These are phyloP conservation scores for Uromys caudimaculatus DNA, from an alignment of 2,797 vertebrate genomes.

Conservation along the genomic window DNA sequence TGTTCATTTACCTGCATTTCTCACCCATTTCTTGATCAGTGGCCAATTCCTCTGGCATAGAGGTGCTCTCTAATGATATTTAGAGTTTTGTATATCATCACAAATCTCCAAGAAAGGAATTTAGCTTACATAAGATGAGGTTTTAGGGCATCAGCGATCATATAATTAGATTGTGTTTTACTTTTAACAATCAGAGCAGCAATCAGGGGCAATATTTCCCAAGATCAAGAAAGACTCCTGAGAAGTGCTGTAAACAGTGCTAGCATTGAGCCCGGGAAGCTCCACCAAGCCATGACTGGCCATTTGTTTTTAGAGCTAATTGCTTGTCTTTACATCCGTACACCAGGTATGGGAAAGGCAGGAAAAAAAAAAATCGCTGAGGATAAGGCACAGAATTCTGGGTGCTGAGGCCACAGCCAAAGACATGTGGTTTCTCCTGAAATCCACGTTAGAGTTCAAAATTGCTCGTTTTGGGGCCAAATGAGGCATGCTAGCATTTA, in stretches of 20 bases:
- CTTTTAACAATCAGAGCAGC: neutral
- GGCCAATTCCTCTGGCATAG: neutral
- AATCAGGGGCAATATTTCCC: neutral
- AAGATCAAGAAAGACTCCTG: neutral
- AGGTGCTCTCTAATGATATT: neutral
- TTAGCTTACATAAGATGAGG: neutral
- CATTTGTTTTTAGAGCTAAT: neutral
- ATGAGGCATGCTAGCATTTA: neutral
- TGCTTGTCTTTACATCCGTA: fast-evolving
- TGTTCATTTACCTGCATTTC: neutral
- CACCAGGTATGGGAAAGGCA: too few relatives aligned
- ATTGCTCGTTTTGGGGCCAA: neutral
- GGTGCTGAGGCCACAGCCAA: neutral
- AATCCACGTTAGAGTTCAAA: neutral
- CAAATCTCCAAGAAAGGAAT: conserved; percentile 25
- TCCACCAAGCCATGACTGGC: neutral
- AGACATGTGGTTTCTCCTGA: neutral
- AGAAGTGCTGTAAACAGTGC: neutral
- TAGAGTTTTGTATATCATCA: conserved; percentile 18
- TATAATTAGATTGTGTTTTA: neutral
- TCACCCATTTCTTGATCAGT: neutral
- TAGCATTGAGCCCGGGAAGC: neutral
- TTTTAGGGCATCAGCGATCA: neutral
- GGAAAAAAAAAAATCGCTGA: neutral
- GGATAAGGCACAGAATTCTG: neutral